Evolutionary conservation across 2,113 vertebrate species (phyloP).

Genomic region (Mugil cephalus): DNA sequence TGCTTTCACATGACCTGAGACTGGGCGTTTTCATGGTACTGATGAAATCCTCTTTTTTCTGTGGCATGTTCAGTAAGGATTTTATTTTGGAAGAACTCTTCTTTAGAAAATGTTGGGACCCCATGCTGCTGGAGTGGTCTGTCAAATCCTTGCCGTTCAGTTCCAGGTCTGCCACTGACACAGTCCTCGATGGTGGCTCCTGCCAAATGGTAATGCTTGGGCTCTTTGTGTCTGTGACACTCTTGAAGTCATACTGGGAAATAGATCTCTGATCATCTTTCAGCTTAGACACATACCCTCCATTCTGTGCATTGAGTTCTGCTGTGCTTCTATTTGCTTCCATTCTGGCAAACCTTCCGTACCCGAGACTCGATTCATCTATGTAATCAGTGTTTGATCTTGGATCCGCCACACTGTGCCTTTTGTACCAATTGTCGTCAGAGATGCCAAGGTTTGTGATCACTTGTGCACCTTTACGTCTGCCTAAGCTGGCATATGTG

Average conservation of each 20-base stretch:
- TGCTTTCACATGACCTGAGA: conserved; percentile 87
- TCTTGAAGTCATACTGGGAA: conserved; percentile 81
- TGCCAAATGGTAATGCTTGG: conserved; percentile 57
- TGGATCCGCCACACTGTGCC: conserved; percentile 91
- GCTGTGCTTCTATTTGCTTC: conserved; percentile 74
- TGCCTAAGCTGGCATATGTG: conserved; percentile 81
- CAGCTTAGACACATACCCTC: conserved; percentile 61
- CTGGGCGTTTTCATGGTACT: conserved; percentile 84
- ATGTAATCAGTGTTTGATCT: conserved; percentile 82
- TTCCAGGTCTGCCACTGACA: conserved; percentile 86
- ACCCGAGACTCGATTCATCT: conserved; percentile 84
- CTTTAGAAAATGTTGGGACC: conserved; percentile 88
- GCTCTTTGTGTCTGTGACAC: conserved; percentile 55
- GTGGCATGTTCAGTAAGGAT: conserved; percentile 90
- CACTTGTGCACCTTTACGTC: conserved; percentile 61
- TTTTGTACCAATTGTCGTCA: conserved; percentile 87
- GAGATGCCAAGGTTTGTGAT: conserved; percentile 61
- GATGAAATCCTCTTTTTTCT: conserved; percentile 87
- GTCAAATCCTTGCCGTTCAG: conserved; percentile 75
- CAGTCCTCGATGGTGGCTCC: conserved; percentile 78
- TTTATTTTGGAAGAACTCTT: conserved; percentile 90
- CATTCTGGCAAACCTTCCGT: conserved; percentile 84
- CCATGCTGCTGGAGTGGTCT: conserved; percentile 79
- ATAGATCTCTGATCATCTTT: conserved; percentile 80
- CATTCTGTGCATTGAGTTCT: conserved; percentile 74